Percentiles rank a stretch among this genome's conserved stretches.
Evolutionary conservation across 2,797 vertebrate species (phyloP).

Genomic region (Pseudomugil gertrudae): DNA sequence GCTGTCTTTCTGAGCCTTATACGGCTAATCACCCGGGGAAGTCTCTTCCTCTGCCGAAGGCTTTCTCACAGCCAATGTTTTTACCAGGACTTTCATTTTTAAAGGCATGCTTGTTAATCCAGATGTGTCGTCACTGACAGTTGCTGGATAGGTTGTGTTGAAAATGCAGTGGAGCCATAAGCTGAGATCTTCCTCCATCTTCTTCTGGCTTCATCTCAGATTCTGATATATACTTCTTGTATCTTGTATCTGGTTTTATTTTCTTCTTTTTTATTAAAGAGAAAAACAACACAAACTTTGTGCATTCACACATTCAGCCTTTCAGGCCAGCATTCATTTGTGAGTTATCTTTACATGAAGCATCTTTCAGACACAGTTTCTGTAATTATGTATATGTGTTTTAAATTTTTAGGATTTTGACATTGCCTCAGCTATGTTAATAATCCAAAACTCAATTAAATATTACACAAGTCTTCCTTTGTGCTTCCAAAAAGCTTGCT

Average conservation of each 20-base stretch:
- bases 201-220: slow-evolving; percentile 16
- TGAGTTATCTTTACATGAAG: slow-evolving; percentile 9
- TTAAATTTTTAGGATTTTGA: slow-evolving; percentile 19
- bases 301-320: slow-evolving; percentile 14
- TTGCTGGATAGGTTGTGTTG: slow-evolving; percentile 18
- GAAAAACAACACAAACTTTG: background rate
- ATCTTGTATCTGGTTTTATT: background rate
- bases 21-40: slow-evolving; percentile 27
- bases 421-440: slow-evolving; percentile 50
- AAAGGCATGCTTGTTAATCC: slow-evolving; percentile 61
- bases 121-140: slow-evolving; percentile 41
- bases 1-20: slow-evolving; percentile 24
- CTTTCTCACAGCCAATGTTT: slow-evolving; percentile 36
- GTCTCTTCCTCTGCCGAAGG: slow-evolving; percentile 11
- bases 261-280: background rate
- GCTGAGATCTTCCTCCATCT: slow-evolving; percentile 18
- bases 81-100: slow-evolving; percentile 53
- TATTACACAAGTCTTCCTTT: slow-evolving; percentile 48
- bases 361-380: slow-evolving; percentile 15
- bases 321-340: slow-evolving; percentile 3
- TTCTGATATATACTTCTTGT: background rate
- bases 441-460: slow-evolving; percentile 58
- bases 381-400: slow-evolving; percentile 29
- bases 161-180: slow-evolving; percentile 25
- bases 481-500: slow-evolving; percentile 29